Base-by-base conservation (phyloP, 2,113 vertebrate genomes). In the Pagrus major region DNA sequence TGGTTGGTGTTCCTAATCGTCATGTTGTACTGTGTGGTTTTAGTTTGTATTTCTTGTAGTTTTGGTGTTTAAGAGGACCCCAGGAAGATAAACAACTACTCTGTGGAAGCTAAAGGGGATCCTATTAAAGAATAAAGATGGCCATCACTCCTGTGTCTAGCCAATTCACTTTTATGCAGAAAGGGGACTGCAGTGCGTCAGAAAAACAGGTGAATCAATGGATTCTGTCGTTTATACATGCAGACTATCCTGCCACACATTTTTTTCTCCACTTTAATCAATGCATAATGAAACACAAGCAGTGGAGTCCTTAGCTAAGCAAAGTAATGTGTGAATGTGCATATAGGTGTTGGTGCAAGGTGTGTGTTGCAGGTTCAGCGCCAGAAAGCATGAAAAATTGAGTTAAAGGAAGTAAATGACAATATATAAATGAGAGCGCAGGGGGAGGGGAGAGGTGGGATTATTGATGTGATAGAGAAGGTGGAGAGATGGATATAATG, bases 391-490 rank as follows among this genome's bases (percentile, higher is more conserved):
- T 56, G 21, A 65, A 29, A 47, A 31, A 51, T 4, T 12, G 35
- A 63, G 51, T 51, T 0, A 35, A 44, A 71, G 64, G 51, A 83
- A 90, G 78, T 61, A 27, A 21, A 55, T 42, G 27, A 63, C 46
- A 41, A 51, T 29, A 59, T 33, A 63, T 49, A 23, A 68, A 77
- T 10, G 63, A 68, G 73, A 41, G 20, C 35, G 66, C 12, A 39
- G 60, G 21, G 47, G 58, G 31, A 15, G 47, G 61, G 18, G 44
- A 29, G 15, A 20, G 42, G 11, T 27, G 12, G 66, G 54, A 44
- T 73, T 84, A 89, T 85, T 84, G 86, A 91, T 90, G 18, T 76
- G 76, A 84, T 65, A 39, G 66, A 74, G 61, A 49, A 73, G 78
- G 74, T 83, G 71, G 77, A 67, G 47, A 59, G 71, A 86, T 80